Base-by-base conservation (phyloP, 1,140 invertebrate genomes). In the Ooceraea biroi region DNA sequence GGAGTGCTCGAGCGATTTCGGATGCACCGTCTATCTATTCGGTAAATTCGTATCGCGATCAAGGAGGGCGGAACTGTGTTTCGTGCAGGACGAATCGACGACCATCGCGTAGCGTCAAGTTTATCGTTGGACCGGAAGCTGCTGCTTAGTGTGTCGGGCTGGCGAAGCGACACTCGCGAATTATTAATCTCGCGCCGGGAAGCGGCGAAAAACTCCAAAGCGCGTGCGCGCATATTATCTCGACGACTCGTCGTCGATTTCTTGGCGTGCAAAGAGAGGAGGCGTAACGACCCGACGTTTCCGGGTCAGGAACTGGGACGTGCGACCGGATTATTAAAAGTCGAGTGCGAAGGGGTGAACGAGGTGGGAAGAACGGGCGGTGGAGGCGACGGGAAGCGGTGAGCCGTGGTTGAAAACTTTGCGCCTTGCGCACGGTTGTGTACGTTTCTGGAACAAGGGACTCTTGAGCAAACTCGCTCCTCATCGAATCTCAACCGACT, bases 251-350 rank as follows among this genome's bases (percentile, higher is more conserved):
- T 80, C 76, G 50, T 80, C 63, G 50, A 80, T 57, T 71, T 80
- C 22, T 55, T 58, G 46, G 57, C 65, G 48, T 17, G 63, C 44
- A 50, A 68, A 48, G 57, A 46, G 69, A 69, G 76, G 57, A 78
- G 76, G 63, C 65, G 76, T 69, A 78, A 78, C 76, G 52, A 78
- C 36, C 36, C 22, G 63, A 69, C 65, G 76, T 80, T 80, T 69
- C 65, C 76, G 65, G 76, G 76, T 55, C 86, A 69, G 69, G 82
- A 88, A 85, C 65, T 88, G 83, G 77, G 66, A 88, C 87, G 86
- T 85, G 86, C 87, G 86, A 88, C 78, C 76, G 84, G 87, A 87
- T 88, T 88, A 88, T 88, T 88, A 88, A 85, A 88, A 85, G 77
- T 85, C 83, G 85, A 85, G 83, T 63, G 83, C 88, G 69, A 60